phyloP scores from a whole-genome alignment of 2,888 invertebrate species.

The Drosophila siamana region DNA sequence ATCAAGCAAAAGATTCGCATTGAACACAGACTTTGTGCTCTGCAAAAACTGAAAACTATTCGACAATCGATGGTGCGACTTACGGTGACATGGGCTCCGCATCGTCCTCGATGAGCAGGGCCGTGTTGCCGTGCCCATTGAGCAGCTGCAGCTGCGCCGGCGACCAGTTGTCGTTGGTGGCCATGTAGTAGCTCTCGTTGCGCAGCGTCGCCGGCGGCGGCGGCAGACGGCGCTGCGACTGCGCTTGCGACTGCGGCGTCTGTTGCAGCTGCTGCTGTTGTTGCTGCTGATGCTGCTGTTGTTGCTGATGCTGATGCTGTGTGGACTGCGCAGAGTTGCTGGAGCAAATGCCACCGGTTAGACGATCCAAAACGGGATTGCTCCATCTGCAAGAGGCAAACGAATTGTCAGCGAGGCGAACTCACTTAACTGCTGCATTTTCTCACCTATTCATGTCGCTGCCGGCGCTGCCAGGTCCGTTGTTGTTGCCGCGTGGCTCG shows the following conservation, averaged over 20 bases:
- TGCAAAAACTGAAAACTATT: too few species aligned
- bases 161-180: slow-evolving; percentile 89
- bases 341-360: slow-evolving; percentile 90
- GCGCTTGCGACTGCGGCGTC: slow-evolving; percentile 32
- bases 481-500: slow-evolving; percentile 55
- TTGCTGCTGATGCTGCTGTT: slow-evolving; percentile 75
- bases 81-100: slow-evolving; percentile 85
- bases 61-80: too few species aligned
- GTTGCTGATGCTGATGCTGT: slow-evolving; percentile 77
- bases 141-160: slow-evolving; percentile 84
- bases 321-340: slow-evolving; percentile 81
- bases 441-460: slow-evolving; percentile 83
- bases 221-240: slow-evolving; percentile 46
- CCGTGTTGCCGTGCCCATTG: slow-evolving; percentile 84
- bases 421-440: background rate
- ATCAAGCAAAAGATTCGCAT: too few species aligned
- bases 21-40: too few species aligned
- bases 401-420: background rate
- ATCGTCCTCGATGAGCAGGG: slow-evolving; percentile 89
- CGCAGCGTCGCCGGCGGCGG: slow-evolving; percentile 86
- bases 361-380: slow-evolving; percentile 95
- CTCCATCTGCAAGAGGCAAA: slow-evolving; percentile 83
- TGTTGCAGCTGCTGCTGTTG: slow-evolving; percentile 25
- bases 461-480: slow-evolving; percentile 53
- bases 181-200: slow-evolving; percentile 97